phyloP scores from a whole-genome alignment of 2,113 vertebrate genomes.

The Sialia sialis region DNA sequence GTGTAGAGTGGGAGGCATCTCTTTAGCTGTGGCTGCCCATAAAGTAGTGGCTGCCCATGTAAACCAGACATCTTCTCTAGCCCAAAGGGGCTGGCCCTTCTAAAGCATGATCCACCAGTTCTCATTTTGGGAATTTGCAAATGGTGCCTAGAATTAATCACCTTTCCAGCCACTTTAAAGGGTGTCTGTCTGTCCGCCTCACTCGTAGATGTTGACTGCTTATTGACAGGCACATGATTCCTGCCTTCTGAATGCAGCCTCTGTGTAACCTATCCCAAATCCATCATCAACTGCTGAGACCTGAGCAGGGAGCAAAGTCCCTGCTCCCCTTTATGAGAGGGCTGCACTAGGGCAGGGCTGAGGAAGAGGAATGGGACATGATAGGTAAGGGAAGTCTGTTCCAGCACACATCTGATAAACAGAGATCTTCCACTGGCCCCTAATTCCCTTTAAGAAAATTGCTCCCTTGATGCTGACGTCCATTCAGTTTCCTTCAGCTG shows the following conservation, averaged over 20 bases:
- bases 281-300: neutral
- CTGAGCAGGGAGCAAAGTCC: neutral
- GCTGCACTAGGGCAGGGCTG: neutral
- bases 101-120: neutral
- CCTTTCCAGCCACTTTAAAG: neutral
- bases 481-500: conserved; percentile 59
- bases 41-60: neutral
- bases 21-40: neutral
- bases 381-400: conserved; percentile 43
- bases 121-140: neutral
- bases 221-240: neutral
- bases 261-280: neutral
- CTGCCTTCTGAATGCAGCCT: neutral
- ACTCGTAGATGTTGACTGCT: neutral
- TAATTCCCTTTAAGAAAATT: conserved; percentile 48
- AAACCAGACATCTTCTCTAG: neutral
- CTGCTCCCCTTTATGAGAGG: neutral
- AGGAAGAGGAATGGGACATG: conserved; percentile 23
- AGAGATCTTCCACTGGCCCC: conserved; percentile 30
- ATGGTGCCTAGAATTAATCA: neutral
- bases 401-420: conserved; percentile 18
- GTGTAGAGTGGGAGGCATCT: neutral
- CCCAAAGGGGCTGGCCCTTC: neutral
- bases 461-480: conserved; percentile 57
- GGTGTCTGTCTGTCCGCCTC: neutral